These are phyloP conservation scores for Drosophila recens DNA, from an alignment of 2,888 invertebrate genomes.

Conservation along the genomic window DNA sequence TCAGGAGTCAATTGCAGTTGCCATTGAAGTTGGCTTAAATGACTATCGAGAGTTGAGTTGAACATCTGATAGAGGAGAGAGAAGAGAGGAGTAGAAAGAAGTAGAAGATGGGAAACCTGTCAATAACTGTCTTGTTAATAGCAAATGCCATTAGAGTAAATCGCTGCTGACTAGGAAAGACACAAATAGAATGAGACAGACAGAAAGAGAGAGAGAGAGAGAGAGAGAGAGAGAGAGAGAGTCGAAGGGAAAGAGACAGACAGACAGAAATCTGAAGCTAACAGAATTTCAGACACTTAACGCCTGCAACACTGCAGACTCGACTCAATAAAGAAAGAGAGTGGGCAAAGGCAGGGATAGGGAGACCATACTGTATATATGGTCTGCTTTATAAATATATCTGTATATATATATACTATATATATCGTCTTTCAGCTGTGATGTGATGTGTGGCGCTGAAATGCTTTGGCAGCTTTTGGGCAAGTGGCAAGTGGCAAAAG, in stretches of 20 bases:
- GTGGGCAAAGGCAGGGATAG: not conserved
- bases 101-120: slow-evolving; percentile 21
- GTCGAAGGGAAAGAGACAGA: not conserved
- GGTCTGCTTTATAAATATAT: too few relatives aligned
- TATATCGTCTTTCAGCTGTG: slow-evolving; percentile 54
- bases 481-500: slow-evolving; percentile 54
- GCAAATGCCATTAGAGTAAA: slow-evolving; percentile 72
- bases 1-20: slow-evolving; percentile 3
- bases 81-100: not conserved
- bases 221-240: not conserved
- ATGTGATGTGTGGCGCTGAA: slow-evolving; percentile 44
- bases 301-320: slow-evolving; percentile 64
- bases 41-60: slow-evolving; percentile 3
- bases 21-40: not conserved
- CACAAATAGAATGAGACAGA: slow-evolving; percentile 1
- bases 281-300: slow-evolving; percentile 78
- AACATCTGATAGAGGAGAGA: slow-evolving; percentile 1
- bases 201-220: not conserved
- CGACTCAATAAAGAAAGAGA: not conserved
- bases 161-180: slow-evolving; percentile 57
- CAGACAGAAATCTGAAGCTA: slow-evolving; percentile 49
- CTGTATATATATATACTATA: not conserved
- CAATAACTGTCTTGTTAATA: slow-evolving; percentile 66
- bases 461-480: slow-evolving; percentile 57
- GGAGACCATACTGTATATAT: not conserved